phyloP scores from a whole-genome alignment of 2,113 vertebrate genomes.

The Stegostoma tigrinum region DNA sequence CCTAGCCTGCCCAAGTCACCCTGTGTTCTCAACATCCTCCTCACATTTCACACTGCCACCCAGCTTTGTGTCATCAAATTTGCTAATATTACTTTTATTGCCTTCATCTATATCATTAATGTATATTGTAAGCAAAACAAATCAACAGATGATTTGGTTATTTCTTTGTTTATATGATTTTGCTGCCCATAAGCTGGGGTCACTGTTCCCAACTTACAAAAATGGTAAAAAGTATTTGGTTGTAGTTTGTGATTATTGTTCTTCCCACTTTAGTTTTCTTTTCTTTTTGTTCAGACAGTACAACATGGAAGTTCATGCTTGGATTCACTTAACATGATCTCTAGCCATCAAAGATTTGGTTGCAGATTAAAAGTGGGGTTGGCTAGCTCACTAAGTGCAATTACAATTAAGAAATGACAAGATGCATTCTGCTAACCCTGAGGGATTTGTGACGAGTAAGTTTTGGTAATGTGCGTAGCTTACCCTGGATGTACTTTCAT shows the following conservation, averaged over 20 bases:
- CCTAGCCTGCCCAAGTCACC: too few relatives aligned
- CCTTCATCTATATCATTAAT: too few relatives aligned
- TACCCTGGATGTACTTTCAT: background rate
- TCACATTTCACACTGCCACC: too few relatives aligned
- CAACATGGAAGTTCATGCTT: background rate
- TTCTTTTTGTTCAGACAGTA: background rate
- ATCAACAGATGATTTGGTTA: background rate
- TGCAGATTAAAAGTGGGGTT: background rate
- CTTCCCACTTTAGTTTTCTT: background rate
- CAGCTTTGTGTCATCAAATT: too few relatives aligned
- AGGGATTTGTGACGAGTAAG: background rate
- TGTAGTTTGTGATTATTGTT: background rate
- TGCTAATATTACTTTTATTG: too few relatives aligned
- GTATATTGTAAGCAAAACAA: too few relatives aligned
- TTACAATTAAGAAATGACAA: background rate
- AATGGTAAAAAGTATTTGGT: background rate
- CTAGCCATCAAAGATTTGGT: background rate
- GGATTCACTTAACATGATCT: background rate
- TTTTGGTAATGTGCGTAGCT: background rate
- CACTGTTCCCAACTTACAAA: background rate
- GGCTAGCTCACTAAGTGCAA: background rate
- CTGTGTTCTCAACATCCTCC: too few relatives aligned
- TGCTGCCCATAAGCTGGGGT: background rate
- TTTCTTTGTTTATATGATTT: background rate
- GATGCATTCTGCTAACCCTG: too few relatives aligned